These are phyloP conservation scores for Nephila pilipes DNA, from an alignment of 1,140 invertebrate genomes.

Conservation along the genomic window DNA sequence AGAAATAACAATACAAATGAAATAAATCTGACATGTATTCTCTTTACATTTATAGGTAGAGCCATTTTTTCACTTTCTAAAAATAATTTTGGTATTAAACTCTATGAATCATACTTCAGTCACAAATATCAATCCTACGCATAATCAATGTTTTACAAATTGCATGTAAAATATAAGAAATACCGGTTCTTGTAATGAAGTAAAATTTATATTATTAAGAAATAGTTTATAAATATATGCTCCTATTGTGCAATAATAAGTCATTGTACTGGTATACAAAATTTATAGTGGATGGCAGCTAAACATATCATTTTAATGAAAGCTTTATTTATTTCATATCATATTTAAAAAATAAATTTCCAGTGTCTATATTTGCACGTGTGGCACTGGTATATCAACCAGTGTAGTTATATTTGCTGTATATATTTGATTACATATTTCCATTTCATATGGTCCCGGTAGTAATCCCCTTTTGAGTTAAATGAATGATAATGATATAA, in stretches of 20 bases:
- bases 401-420: neutral
- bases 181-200: neutral
- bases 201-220: neutral
- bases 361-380: neutral
- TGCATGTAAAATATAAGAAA: neutral
- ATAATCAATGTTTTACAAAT: no score
- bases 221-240: neutral
- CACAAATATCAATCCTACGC: no score
- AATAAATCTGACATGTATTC: no score
- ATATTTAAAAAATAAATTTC: neutral
- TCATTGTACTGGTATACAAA: neutral
- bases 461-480: no score
- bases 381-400: neutral
- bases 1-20: no score
- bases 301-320: neutral
- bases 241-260: neutral
- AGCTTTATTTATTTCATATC: neutral
- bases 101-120: no score
- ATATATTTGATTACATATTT: neutral
- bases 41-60: no score
- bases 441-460: no score
- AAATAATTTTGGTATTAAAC: no score
- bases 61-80: no score
- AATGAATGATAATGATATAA: no score
- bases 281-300: slow-evolving; percentile 3